Evolutionary conservation across 2,113 vertebrate genomes (phyloP).

Genomic region (Lasiurus borealis): DNA sequence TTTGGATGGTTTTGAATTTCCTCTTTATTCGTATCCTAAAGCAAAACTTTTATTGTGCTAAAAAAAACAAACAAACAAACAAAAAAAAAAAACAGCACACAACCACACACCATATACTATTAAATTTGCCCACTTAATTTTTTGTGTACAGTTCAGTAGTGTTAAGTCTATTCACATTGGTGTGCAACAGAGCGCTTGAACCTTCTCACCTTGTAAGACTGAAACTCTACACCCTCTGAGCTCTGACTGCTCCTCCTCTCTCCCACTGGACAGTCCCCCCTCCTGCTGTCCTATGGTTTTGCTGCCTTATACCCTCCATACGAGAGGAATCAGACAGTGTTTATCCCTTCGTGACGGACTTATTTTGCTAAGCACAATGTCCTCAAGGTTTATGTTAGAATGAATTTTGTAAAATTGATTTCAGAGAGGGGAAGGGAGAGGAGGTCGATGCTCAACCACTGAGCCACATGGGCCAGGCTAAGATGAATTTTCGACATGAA

Average conservation of each 20-base stretch:
- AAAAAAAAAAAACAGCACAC: not conserved
- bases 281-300: not conserved
- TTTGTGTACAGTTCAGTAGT: not conserved
- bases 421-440: too few species aligned
- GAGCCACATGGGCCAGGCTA: not conserved
- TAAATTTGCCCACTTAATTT: not conserved
- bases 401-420: not conserved
- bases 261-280: not conserved
- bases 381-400: not conserved
- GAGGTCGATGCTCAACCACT: too few species aligned
- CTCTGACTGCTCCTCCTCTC: too few species aligned
- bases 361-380: not conserved
- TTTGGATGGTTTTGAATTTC: not conserved
- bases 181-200: not conserved
- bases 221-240: not conserved
- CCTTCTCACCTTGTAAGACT: not conserved
- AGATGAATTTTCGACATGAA: not conserved
- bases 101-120: not conserved
- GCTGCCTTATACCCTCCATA: not conserved
- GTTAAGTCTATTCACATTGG: not conserved
- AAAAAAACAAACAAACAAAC: too few species aligned
- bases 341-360: not conserved
- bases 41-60: not conserved
- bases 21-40: not conserved
- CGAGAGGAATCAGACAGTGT: not conserved